Conservation (phyloP, 1,140 invertebrate species). For the Asobara japonica region DNA sequence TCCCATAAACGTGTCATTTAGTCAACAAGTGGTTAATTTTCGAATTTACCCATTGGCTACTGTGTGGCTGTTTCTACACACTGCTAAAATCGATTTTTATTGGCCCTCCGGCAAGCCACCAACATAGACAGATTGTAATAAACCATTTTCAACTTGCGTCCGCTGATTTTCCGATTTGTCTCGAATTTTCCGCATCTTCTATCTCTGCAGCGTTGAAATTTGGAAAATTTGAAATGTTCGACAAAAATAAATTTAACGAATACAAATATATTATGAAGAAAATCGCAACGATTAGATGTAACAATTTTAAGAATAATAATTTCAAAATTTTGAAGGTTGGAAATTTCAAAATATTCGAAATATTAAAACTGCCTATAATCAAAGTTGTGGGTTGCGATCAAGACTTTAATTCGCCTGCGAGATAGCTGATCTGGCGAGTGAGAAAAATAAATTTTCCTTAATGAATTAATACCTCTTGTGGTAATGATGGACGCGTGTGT, state of each 20-base stretch:
- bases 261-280: no score
- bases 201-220: no score
- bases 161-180: not conserved
- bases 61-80: not conserved
- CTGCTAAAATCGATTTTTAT: not conserved
- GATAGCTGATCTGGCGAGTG: not conserved
- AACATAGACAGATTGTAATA: not conserved
- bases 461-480: not conserved
- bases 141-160: not conserved
- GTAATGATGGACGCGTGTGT: conserved; percentile 8
- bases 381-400: no score
- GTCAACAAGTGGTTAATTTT: conserved; percentile 20
- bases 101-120: not conserved
- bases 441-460: not conserved
- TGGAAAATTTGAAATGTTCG: no score
- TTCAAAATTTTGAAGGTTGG: no score
- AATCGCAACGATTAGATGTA: no score
- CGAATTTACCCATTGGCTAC: conserved; percentile 13
- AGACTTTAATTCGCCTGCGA: no score
- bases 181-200: not conserved
- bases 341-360: no score
- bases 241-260: no score
- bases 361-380: no score
- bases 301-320: no score
- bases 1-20: not conserved